Conservation (phyloP, 53 echinoderm and acorn worm species). For the Glandiceps talaboti region DNA sequence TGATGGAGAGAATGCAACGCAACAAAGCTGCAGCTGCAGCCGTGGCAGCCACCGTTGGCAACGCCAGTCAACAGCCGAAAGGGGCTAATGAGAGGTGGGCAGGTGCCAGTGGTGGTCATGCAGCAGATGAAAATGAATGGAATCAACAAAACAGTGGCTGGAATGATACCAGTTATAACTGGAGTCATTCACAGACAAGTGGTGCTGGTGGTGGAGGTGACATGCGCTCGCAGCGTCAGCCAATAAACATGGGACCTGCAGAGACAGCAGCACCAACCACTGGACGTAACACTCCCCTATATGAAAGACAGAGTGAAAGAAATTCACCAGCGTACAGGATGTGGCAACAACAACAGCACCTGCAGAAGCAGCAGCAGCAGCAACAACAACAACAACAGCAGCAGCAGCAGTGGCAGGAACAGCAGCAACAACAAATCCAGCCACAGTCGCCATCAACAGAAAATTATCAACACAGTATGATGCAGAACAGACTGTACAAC, state of each 20-base stretch:
- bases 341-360: neutral
- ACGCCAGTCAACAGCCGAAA: neutral
- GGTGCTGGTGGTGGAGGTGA: slow-evolving; percentile 6
- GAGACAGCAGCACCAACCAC: slow-evolving; percentile 1
- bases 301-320: neutral
- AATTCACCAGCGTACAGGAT: neutral
- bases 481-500: slow-evolving; percentile 13
- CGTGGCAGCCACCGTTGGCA: neutral
- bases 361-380: neutral
- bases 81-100: neutral
- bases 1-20: neutral
- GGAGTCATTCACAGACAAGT: neutral
- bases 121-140: neutral
- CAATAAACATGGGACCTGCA: slow-evolving; percentile 18
- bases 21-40: neutral
- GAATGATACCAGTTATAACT: neutral
- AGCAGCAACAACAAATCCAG: slow-evolving; percentile 22
- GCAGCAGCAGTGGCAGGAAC: slow-evolving; percentile 27
- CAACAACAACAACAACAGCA: slow-evolving; percentile 18
- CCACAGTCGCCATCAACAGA: neutral
- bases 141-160: neutral
- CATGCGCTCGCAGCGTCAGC: slow-evolving; percentile 30
- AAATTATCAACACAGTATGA: neutral
- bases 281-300: neutral
- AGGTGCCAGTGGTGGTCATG: neutral